Evolutionary conservation across 1,140 invertebrate genomes (phyloP), one percentile per base, ranked within the genome.

Genomic region (Oryctes rhinoceros): DNA sequence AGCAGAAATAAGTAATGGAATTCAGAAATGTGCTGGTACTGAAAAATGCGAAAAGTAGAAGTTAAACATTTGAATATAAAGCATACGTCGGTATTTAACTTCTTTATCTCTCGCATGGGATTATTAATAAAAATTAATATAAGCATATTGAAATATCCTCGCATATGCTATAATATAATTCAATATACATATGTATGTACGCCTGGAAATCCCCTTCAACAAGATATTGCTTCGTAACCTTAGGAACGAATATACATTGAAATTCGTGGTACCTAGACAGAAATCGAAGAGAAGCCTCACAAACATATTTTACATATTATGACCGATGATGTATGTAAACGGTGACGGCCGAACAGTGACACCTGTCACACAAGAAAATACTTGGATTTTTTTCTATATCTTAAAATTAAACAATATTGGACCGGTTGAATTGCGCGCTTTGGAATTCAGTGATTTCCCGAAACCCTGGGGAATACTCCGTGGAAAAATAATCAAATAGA

Each of bases 271-370:
- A 59, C 53, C 53, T n/a, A 59, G 53, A 6, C 15, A 59, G 13
- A 59, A 59, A 59, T 6, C 3, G 53, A 59, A 59, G 15, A 59
- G 15, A 59, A 59, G 18, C n/a, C 15, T 18, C 53, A 59, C 53
- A 59, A 59, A 59, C 53, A 59, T 59, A 59, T 59, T 59, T 59
- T 59, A 59, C 53, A 59, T 59, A 53, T 53, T 53, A 59, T 59
- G 53, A 18, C 53, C 20, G 15, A 59, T 59, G 53, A 59, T 59
- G 7, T 59, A 59, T 59, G 53, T n/a, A 59, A 18, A 59, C 53
- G 13, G 53, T 59, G 53, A 59, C 13, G 53, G 53, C 53, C 53
- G 10, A 59, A 6, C 53, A 59, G 15, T 18, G 53, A n/a, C 53
- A 59, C 53, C 53, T 59, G 53, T 18, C 53, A 18, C 53, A 44